Base-by-base conservation (phyloP, 2,888 invertebrate genomes). In the Aromia moschata region DNA sequence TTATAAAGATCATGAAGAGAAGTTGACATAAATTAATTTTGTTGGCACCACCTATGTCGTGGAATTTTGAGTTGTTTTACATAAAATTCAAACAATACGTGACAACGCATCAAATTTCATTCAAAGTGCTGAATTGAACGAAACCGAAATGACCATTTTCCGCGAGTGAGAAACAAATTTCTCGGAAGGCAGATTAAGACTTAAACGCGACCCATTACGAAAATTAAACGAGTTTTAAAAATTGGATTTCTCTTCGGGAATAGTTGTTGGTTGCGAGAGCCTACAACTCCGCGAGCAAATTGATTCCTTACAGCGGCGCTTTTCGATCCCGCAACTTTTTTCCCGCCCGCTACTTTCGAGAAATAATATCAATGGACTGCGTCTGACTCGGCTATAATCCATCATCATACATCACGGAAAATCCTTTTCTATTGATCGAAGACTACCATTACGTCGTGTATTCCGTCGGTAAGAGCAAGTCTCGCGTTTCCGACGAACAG, bases 321-420 rank as follows among this genome's bases (percentile, higher is more conserved):
- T 11, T 36, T 20, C 47, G 36, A 33, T 46, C 47, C 9, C 33
- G 36, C 14, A 47, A 49, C 17, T 37, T 47, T 18, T 47, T 14
- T 9, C 37, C 12, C 12, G 20, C 18, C 37, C 47, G 36, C 36
- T 47, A 47, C 49, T 25, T 43, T 56, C 16, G 47, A 51, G 51
- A 49, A 56, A 49, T 44, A 51, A 56, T 43, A 56, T 51, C 56
- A 49, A 33, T 43, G 44, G 41, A 47, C 9, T 41, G 17, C 43
- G 51, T 31, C 33, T 40, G 30, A 30, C 25, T 53, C 49, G 37
- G 43, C 49, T 31, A 41, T 43, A 49, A 59, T 55, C 49, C 45
- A 55, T 59, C 55, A 44, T 55, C 44, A 47, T 54, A 54, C 31
- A 53, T 58, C 47, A 55, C 36, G 49, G 54, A 31, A 58, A 58